Evolutionary conservation across 2,797 vertebrate genomes (phyloP).

Genomic region (Mormyrops boulengeri): DNA sequence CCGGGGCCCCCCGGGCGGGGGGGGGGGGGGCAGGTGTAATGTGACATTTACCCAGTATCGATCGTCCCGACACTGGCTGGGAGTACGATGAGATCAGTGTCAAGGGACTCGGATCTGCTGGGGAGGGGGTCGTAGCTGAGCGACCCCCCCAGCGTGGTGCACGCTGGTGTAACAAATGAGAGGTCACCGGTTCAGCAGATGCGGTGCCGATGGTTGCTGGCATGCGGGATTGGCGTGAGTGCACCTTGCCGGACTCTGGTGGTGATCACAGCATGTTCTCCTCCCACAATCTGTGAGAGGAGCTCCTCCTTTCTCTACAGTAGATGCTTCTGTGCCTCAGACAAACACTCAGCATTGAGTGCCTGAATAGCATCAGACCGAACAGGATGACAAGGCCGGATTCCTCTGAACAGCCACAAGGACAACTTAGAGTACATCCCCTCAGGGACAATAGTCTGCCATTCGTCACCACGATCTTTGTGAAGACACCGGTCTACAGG

Average conservation of each 20-base stretch:
- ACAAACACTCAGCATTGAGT: neutral
- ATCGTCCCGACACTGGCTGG: conserved; percentile 26
- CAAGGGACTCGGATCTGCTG: conserved; percentile 12
- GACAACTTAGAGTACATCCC: neutral
- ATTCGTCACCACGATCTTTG: neutral
- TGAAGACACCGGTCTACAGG: neutral
- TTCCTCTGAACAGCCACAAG: neutral
- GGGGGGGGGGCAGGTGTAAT: conserved; percentile 26
- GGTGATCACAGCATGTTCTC: neutral
- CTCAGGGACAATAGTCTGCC: neutral
- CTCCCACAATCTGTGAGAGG: neutral
- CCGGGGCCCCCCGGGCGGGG: too few relatives aligned
- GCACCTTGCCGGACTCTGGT: neutral
- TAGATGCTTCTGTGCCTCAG: neutral
- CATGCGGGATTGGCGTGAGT: neutral
- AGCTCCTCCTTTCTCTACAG: neutral
- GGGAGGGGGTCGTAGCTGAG: neutral
- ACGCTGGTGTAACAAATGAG: conserved; percentile 13
- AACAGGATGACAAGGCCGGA: neutral
- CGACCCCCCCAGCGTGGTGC: conserved; percentile 12
- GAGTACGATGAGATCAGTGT: conserved; percentile 28
- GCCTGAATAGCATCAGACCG: neutral
- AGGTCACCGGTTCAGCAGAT: neutral
- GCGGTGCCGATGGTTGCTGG: neutral
- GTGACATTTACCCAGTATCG: conserved; percentile 35